Evolutionary conservation across 1,140 invertebrate genomes (phyloP).

Genomic region (Camponotus floridanus): DNA sequence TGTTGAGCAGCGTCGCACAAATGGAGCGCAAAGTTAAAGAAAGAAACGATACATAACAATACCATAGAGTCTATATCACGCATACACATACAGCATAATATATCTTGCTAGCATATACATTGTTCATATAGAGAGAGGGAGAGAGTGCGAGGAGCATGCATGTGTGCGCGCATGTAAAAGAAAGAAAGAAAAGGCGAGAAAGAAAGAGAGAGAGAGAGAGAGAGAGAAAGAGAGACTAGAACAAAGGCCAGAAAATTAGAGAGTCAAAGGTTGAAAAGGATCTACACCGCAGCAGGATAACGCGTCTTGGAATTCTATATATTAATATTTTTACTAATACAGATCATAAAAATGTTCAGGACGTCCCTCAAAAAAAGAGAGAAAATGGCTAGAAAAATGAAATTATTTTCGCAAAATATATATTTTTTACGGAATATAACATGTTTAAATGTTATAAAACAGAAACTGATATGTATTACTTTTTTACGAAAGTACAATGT

Average conservation of each 20-base stretch:
- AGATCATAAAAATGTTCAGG: slow-evolving; percentile 34
- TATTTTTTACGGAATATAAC: slow-evolving; percentile 35
- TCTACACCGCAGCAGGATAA: slow-evolving; percentile 49
- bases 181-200: not conserved
- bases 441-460: slow-evolving; percentile 38
- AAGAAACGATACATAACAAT: slow-evolving; percentile 84
- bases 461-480: slow-evolving; percentile 29
- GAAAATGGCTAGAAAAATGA: not conserved
- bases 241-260: slow-evolving; percentile 40
- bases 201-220: not conserved
- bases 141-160: slow-evolving; percentile 43
- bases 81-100: slow-evolving; percentile 84
- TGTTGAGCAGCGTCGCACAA: slow-evolving; percentile 83
- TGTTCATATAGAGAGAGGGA: slow-evolving; percentile 81
- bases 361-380: slow-evolving; percentile 2
- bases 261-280: slow-evolving; percentile 16
- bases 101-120: slow-evolving; percentile 86
- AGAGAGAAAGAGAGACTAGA: slow-evolving; percentile 13
- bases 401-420: slow-evolving; percentile 28
- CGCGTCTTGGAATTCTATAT: slow-evolving; percentile 38
- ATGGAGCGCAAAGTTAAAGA: slow-evolving; percentile 73
- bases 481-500: slow-evolving; percentile 38
- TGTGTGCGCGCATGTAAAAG: slow-evolving; percentile 27
- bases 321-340: slow-evolving; percentile 54
- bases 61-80: slow-evolving; percentile 86